Conservation (phyloP, 64 coral and sea anemone species). For the Platygyra sinensis region DNA sequence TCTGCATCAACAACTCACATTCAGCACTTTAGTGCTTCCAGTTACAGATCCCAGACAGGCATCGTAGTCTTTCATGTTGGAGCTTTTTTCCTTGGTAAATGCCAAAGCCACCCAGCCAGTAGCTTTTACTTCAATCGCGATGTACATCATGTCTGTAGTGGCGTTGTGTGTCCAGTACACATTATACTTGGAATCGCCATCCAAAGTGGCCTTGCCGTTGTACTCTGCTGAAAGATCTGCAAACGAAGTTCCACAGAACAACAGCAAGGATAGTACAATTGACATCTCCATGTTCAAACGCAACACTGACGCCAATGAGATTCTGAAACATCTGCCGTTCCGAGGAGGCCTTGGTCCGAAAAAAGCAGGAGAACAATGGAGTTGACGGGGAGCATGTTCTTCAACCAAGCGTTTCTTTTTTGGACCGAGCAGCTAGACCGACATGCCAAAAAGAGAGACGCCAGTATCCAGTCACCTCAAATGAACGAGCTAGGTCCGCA, state of each 20-base stretch:
- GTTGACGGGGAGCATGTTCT: too few relatives aligned
- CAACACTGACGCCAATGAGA: too few relatives aligned
- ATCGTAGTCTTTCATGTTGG: conserved; percentile 4
- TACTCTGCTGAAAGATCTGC: conserved; percentile 8
- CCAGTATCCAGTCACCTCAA: too few relatives aligned
- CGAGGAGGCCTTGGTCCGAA: too few relatives aligned
- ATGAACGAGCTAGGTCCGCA: too few relatives aligned
- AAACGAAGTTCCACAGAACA: not conserved
- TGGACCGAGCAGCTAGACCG: too few relatives aligned
- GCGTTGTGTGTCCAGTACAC: not conserved
- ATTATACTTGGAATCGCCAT: not conserved
- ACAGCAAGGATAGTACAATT: not conserved
- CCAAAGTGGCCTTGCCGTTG: not conserved
- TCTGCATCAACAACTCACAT: not conserved
- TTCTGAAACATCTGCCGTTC: too few relatives aligned
- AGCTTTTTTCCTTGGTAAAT: not conserved
- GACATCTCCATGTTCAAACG: not conserved
- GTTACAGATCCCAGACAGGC: not conserved
- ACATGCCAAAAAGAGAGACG: too few relatives aligned
- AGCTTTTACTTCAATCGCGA: not conserved
- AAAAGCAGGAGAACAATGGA: too few relatives aligned
- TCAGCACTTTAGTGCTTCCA: not conserved
- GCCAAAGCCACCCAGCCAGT: not conserved
- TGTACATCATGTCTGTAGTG: not conserved
- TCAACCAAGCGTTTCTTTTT: too few relatives aligned